Evolutionary conservation across 1,140 invertebrate species (phyloP), one percentile per base, ranked within the genome.

Genomic region (Tetraneura akinire): DNA sequence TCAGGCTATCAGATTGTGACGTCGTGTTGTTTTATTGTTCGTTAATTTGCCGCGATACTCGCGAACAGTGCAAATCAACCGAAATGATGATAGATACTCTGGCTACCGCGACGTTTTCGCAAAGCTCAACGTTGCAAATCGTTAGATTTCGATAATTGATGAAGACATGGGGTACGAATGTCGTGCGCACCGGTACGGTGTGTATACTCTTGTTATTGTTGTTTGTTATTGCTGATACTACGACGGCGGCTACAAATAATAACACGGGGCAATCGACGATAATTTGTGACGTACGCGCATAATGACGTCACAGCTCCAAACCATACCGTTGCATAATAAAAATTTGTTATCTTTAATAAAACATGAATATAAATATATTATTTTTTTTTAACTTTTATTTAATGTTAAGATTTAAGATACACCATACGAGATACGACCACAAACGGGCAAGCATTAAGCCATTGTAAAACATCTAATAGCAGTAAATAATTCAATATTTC

Each of bases 1-100:
- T 4, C 32, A 23, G 21, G 57, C n/a, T 29, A 26, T 29, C 6
- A 13, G 23, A 60, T 29, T 29, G 23, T 64, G 37, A 42, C 64
- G 37, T 45, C 64, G 64, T 68, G 64, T 23, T 18, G 32, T 42
- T 70, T 49, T 18, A 29, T 55, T 32, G 13, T 60, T 74, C 10
- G 18, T 74, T 49, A 71, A 21, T 74, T 78, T 78, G 47, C 74
- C 74, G 74, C 74, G 74, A 62, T 78, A 37, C 66, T 29, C 23
- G 13, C n/a, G 18, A 10, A 45, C 42, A 37, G 42, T 47, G 21
- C n/a, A 21, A 26, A 71, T 51, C 68, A 8, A 18, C 68, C 3
- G 68, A 16, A 18, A 14, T 2, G 37, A 60, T 55, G 55, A 14
- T 55, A 55, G 74, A 78, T 9, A n/a, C n/a, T n/a, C n/a, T n/a